Percentiles rank a stretch among this genome's conserved stretches.
phyloP scores from a whole-genome alignment of 2,113 vertebrate species.

The Prinia subflava region DNA sequence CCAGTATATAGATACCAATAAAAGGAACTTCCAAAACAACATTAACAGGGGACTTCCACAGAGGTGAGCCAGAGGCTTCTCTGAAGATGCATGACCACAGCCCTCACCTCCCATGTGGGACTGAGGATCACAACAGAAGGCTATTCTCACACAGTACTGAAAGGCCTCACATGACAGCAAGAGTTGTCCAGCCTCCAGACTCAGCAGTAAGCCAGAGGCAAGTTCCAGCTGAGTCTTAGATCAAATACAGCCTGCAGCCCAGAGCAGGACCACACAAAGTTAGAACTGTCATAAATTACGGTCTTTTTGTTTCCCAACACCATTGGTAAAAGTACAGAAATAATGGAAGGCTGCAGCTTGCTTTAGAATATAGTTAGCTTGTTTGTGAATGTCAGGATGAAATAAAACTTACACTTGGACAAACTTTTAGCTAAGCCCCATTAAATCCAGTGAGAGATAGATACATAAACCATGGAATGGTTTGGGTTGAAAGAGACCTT shows the following conservation, averaged over 20 bases:
- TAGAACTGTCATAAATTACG: not conserved
- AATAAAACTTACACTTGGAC: not conserved
- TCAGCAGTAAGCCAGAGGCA: rapidly evolving
- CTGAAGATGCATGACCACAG: not conserved
- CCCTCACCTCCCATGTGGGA: not conserved
- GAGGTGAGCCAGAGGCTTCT: not conserved
- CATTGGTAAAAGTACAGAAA: not conserved
- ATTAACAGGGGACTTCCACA: not conserved
- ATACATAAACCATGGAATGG: not conserved
- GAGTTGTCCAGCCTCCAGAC: not conserved
- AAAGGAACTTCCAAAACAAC: not conserved
- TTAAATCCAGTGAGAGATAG: not conserved
- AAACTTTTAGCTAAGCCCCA: not conserved
- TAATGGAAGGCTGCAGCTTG: not conserved
- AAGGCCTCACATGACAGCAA: not conserved
- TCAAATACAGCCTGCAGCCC: not conserved
- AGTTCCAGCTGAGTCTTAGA: not conserved
- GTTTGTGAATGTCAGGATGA: not conserved
- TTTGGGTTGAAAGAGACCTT: not conserved
- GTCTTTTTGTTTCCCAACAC: not conserved
- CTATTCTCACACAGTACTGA: not conserved
- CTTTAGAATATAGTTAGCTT: not conserved
- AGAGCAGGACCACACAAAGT: not conserved
- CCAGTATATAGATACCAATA: not conserved
- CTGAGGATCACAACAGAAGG: not conserved